A percentile compares a stretch with the other conserved stretches of the same genome.
Evolutionary conservation across 2,797 vertebrate species (phyloP).

Genomic region (Natrix natrix): DNA sequence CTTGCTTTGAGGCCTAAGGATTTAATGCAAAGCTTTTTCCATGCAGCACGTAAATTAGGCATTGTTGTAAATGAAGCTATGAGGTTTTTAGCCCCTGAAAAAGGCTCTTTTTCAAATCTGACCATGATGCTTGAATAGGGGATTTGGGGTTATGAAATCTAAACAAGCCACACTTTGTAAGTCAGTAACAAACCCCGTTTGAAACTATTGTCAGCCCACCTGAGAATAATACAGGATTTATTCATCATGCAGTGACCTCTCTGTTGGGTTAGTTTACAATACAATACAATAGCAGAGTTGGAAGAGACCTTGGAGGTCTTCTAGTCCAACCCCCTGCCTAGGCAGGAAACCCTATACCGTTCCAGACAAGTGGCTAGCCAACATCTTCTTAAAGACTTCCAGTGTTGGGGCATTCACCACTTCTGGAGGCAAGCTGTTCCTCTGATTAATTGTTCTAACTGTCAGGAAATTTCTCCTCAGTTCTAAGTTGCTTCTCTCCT

Average conservation of each 20-base stretch:
- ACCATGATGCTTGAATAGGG: not conserved
- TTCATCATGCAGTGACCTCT: not conserved
- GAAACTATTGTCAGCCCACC: not conserved
- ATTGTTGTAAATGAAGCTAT: not conserved
- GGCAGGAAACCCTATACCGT: too few relatives aligned
- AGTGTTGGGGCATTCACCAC: too few relatives aligned
- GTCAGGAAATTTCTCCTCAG: too few relatives aligned
- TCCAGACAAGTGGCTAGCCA: too few relatives aligned
- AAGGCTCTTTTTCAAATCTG: not conserved
- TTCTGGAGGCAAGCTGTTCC: too few relatives aligned
- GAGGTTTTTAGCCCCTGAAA: too few relatives aligned
- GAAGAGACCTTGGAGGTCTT: too few relatives aligned
- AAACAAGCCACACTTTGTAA: constrained; percentile 2
- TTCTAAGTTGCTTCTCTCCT: too few relatives aligned
- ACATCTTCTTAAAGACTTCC: too few relatives aligned
- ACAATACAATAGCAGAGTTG: too few relatives aligned
- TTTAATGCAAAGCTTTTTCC: not conserved
- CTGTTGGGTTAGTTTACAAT: not conserved
- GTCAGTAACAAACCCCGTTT: not conserved
- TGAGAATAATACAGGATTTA: not conserved
- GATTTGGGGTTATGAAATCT: not conserved
- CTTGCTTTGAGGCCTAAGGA: not conserved
- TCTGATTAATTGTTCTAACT: too few relatives aligned
- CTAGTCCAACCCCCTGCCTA: too few relatives aligned
- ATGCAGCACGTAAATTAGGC: not conserved